A percentile compares a stretch with the other conserved stretches of the same genome.
Evolutionary conservation across 2,888 invertebrate species (phyloP).

Genomic region (Arge pagana): DNA sequence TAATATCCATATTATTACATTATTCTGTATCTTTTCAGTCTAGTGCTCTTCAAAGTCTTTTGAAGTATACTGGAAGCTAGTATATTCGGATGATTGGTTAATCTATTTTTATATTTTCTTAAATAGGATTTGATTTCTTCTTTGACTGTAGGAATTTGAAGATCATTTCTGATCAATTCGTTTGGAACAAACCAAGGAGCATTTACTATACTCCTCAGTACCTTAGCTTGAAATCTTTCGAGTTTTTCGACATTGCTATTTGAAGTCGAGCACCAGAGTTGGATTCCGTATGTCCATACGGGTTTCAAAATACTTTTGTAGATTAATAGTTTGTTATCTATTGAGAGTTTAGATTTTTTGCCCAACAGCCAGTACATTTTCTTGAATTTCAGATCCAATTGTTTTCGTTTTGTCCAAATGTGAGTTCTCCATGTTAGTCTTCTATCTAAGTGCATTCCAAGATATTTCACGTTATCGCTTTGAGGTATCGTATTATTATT

Average conservation of each 20-base stretch:
- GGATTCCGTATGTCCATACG: constrained; percentile 19
- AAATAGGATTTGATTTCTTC: not conserved
- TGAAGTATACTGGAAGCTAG: no score
- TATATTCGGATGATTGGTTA: not conserved
- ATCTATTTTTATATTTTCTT: not conserved
- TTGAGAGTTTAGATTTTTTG: not conserved
- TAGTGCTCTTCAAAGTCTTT: no score
- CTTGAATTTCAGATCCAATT: constrained; percentile 28
- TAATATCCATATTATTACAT: no score
- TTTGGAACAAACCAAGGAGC: constrained; percentile 17
- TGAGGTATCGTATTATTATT: not conserved
- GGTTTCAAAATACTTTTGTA: constrained; percentile 17
- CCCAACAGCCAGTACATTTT: constrained; percentile 27
- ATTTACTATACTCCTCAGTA: not conserved
- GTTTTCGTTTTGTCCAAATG: constrained; percentile 30
- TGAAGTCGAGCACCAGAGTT: constrained; percentile 3
- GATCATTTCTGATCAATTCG: not conserved
- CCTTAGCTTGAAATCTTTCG: constrained; percentile 14
- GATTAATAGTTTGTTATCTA: constrained; percentile 7
- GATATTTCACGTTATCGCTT: not conserved
- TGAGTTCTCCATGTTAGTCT: constrained; percentile 31
- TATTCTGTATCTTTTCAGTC: constrained; percentile 1
- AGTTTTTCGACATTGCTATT: constrained; percentile 3
- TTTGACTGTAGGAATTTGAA: not conserved
- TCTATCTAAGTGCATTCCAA: constrained; percentile 1